phyloP scores from a whole-genome alignment of 2,797 vertebrate species.

The Pygocentrus nattereri region DNA sequence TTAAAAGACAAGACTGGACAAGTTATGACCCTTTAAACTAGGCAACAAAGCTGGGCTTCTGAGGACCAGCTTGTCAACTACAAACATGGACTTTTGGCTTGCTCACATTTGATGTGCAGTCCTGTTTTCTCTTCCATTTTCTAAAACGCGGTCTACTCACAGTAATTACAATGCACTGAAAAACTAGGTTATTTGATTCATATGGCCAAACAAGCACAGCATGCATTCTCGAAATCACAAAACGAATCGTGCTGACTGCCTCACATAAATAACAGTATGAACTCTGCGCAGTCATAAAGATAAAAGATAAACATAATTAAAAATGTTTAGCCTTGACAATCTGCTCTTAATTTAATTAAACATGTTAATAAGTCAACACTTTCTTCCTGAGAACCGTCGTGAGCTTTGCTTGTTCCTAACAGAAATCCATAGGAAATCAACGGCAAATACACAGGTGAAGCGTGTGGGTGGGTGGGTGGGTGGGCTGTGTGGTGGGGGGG shows the following conservation, averaged over 20 bases:
- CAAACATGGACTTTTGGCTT: too few species aligned
- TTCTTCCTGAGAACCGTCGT: neutral
- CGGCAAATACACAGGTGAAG: slow-evolving; percentile 5
- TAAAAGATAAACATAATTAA: slow-evolving; percentile 40
- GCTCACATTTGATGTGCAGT: neutral
- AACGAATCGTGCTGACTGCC: slow-evolving; percentile 37
- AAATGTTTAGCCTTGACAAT: slow-evolving; percentile 24
- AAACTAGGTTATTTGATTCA: slow-evolving; percentile 22
- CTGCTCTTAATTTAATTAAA: slow-evolving; percentile 18
- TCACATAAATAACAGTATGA: slow-evolving; percentile 33
- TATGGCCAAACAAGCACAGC: slow-evolving; percentile 25
- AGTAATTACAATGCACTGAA: slow-evolving; percentile 34
- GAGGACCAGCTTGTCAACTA: neutral
- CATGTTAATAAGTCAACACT: slow-evolving; percentile 10
- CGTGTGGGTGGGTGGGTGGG: neutral
- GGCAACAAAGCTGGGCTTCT: neutral
- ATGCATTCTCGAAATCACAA: slow-evolving; percentile 23
- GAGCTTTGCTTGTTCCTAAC: neutral
- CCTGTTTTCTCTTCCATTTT: neutral
- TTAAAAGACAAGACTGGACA: neutral
- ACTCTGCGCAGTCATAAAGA: slow-evolving; percentile 21
- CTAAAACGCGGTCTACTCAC: neutral
- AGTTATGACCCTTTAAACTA: neutral
- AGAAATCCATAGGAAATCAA: slow-evolving; percentile 3
- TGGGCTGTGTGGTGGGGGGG: too few species aligned